phyloP scores from a whole-genome alignment of 2,113 vertebrate species.

The Oostethus manadensis region DNA sequence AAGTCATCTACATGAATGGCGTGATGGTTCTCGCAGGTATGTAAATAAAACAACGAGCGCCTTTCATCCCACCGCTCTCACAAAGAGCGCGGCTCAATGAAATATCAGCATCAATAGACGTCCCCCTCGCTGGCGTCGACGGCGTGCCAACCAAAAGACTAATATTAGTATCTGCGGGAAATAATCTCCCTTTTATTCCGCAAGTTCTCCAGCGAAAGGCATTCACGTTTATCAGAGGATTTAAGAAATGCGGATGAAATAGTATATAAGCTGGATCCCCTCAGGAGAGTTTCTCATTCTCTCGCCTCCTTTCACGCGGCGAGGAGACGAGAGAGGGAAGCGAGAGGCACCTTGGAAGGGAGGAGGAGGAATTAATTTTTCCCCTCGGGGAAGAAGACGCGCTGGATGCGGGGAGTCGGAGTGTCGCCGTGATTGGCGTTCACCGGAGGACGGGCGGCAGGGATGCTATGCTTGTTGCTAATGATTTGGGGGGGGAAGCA shows the following conservation, averaged over 20 bases:
- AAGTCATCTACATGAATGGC: slow-evolving; percentile 67
- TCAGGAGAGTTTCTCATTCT: slow-evolving; percentile 74
- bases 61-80: slow-evolving; percentile 60
- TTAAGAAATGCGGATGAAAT: slow-evolving; percentile 76
- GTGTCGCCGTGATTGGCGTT: slow-evolving; percentile 71
- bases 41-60: slow-evolving; percentile 59
- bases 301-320: slow-evolving; percentile 66
- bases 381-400: slow-evolving; percentile 74
- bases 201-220: slow-evolving; percentile 68
- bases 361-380: slow-evolving; percentile 80
- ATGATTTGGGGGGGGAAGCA: slow-evolving; percentile 63
- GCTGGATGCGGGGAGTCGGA: slow-evolving; percentile 69
- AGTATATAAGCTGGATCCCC: slow-evolving; percentile 77
- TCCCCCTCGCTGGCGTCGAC: slow-evolving; percentile 61
- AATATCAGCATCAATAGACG: slow-evolving; percentile 65
- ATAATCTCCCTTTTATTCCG: slow-evolving; percentile 74
- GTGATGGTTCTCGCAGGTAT: slow-evolving; percentile 65
- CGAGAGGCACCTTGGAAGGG: slow-evolving; percentile 71
- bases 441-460: slow-evolving; percentile 46
- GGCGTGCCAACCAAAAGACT: slow-evolving; percentile 74
- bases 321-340: slow-evolving; percentile 59
- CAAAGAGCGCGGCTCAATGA: slow-evolving; percentile 64
- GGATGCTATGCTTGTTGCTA: slow-evolving; percentile 63
- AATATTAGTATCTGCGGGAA: slow-evolving; percentile 77
- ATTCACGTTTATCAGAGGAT: slow-evolving; percentile 76